Evolutionary conservation across 1,140 invertebrate genomes (phyloP).

Genomic region (Halesus radiatus): DNA sequence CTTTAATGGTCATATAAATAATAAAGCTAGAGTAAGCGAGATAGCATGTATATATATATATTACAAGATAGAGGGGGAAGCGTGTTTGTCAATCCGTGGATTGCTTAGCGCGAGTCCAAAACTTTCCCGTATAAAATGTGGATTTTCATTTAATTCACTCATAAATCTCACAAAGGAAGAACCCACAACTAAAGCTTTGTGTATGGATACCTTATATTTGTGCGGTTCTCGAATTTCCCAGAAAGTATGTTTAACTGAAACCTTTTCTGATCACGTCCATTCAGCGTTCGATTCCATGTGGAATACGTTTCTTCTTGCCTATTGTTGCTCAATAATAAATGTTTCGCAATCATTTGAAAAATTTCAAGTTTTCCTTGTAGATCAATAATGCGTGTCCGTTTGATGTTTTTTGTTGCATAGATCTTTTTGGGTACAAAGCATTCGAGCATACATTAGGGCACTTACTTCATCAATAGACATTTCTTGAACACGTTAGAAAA

Average conservation of each 20-base stretch:
- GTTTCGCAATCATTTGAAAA: conserved; percentile 44
- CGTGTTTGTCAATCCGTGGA: conserved; percentile 31
- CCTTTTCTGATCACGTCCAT: conserved; percentile 58
- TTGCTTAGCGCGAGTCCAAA: conserved; percentile 49
- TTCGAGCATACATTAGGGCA: background rate
- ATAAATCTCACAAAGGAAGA: conserved; percentile 56
- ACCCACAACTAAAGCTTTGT: conserved; percentile 55
- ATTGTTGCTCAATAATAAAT: conserved; percentile 47
- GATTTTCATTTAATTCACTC: conserved; percentile 58
- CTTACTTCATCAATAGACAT: no score
- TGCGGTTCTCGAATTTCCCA: conserved; percentile 56
- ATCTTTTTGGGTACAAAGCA: background rate
- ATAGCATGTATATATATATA: conserved; percentile 35
- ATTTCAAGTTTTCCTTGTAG: conserved; percentile 20
- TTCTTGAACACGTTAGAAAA: no score
- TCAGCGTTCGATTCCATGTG: conserved; percentile 54
- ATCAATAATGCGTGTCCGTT: conserved; percentile 42
- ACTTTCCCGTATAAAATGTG: conserved; percentile 51
- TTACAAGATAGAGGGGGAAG: background rate
- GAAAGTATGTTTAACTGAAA: conserved; percentile 57
- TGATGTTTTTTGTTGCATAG: conserved; percentile 15
- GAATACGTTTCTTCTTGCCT: conserved; percentile 48
- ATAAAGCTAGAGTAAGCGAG: conserved; percentile 32
- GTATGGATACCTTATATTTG: conserved; percentile 57
- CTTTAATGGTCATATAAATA: conserved; percentile 37